Evolutionary conservation across 2,797 vertebrate species (phyloP), one percentile per base, ranked within the genome.

Genomic region (Diglossa cyanea): DNA sequence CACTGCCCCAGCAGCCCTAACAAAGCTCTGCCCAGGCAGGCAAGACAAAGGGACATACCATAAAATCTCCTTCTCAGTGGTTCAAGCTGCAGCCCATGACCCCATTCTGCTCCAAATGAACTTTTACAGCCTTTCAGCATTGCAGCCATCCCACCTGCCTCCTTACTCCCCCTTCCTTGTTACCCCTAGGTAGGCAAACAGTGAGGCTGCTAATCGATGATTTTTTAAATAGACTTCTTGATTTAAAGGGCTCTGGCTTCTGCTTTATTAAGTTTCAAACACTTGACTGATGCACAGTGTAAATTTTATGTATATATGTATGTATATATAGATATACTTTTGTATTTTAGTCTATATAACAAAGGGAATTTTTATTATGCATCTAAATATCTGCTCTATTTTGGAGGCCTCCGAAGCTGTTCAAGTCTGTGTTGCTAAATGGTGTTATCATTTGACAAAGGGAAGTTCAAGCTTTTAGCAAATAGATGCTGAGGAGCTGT

Each of bases 41-140:
- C 0, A 1, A 78, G 83, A 87, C 2, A 0, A 39, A 50, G 39
- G 24, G 61, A 65, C 0, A 0, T 82, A 65, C 71, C 16, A 6
- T 83, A 73, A 79, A 82, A 65, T 30, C 37, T 51, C 42, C 51
- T 90, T 30, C 60, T 55, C 0, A 0, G 60, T 1, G 1, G 48
- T 3, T 3, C 2, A 2, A 45, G n/a, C 47, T 75, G 77, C 7
- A 1, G 67, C 55, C 57, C 7, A 0, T 72, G 80, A 78, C 73
- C 84, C 60, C 65, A 73, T 0, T 55, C 71, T 77, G n/a, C 54
- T 87, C 88, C 77, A 87, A 88, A 90, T 66, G 71, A 67, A 39
- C 37, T 90, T 88, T 68, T 58, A 78, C 11, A 17, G 47, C 47
- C 71, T 67, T n/a, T 45, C 61, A 80, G 60, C 72, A 45, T n/a